phyloP scores from a whole-genome alignment of 2,888 invertebrate genomes.

The Pemphredon lugubris region DNA sequence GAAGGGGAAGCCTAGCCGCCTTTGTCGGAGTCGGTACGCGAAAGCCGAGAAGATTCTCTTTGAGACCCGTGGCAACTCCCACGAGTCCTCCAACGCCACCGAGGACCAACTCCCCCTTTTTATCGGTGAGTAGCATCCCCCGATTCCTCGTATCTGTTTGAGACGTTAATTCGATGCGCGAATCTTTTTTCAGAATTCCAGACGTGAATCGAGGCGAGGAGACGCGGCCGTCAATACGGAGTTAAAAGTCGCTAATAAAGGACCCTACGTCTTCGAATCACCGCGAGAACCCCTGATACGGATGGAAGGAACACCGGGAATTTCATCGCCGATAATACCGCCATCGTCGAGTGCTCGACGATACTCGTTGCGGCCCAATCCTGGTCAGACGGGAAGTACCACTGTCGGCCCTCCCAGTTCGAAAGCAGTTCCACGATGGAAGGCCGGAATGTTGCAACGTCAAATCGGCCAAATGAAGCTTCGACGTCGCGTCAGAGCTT shows the following conservation, averaged over 20 bases:
- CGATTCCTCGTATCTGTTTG: too few relatives aligned
- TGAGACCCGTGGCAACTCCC: conserved; percentile 74
- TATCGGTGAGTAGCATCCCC: conserved; percentile 65
- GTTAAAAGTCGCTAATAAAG: conserved; percentile 40
- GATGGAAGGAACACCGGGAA: conserved; percentile 72
- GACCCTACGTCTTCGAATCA: conserved; percentile 71
- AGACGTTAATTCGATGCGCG: background rate
- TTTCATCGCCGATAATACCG: conserved; percentile 70
- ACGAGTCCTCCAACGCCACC: conserved; percentile 66
- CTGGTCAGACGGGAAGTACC: conserved; percentile 40
- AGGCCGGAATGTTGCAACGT: conserved; percentile 76
- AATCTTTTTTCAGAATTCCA: conserved; percentile 30
- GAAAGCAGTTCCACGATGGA: conserved; percentile 75
- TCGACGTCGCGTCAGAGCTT: conserved; percentile 74
- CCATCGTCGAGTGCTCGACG: conserved; percentile 58
- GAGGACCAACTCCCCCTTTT: conserved; percentile 62
- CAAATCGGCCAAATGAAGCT: conserved; percentile 75
- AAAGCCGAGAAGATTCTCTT: conserved; percentile 73
- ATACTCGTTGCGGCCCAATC: conserved; percentile 74
- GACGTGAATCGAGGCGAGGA: conserved; percentile 28
- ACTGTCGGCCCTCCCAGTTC: background rate
- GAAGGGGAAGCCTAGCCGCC: conserved; percentile 66
- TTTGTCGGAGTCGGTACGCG: background rate
- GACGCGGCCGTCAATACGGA: background rate
- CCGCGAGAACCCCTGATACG: conserved; percentile 73